phyloP scores from a whole-genome alignment of 2,888 invertebrate species.

The Sepioteuthis lessoniana region DNA sequence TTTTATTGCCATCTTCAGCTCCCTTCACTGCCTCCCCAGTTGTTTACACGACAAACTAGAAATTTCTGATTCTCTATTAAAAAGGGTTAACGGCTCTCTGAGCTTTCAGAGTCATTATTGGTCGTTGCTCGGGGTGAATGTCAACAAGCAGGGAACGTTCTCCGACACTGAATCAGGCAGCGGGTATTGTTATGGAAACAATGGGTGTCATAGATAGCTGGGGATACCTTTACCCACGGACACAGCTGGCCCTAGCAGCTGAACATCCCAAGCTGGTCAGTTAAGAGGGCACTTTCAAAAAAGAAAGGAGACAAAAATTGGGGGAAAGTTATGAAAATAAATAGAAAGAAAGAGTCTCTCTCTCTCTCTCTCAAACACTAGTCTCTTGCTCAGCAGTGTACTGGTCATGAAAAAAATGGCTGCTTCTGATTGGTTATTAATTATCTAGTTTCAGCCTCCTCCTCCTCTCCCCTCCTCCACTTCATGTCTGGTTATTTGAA shows the following conservation, averaged over 20 bases:
- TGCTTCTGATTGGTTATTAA: neutral
- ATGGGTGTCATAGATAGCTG: neutral
- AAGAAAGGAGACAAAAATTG: neutral
- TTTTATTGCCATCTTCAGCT: neutral
- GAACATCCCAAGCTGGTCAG: slow-evolving; percentile 33
- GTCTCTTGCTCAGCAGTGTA: neutral
- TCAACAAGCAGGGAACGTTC: too few relatives aligned
- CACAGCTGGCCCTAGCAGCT: neutral
- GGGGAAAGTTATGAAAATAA: neutral
- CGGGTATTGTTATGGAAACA: neutral
- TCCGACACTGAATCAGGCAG: too few relatives aligned
- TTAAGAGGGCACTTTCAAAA: neutral
- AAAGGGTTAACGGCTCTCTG: neutral
- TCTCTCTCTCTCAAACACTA: neutral
- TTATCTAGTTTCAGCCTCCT: neutral
- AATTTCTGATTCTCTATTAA: neutral
- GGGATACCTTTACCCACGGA: neutral
- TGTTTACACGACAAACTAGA: neutral
- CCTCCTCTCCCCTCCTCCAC: too few relatives aligned
- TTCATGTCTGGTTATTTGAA: neutral
- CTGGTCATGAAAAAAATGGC: neutral
- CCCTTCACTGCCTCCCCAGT: neutral
- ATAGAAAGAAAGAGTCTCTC: neutral
- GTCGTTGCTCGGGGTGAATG: neutral
- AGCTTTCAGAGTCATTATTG: neutral